Conservation (phyloP, 2,113 vertebrate genomes). For the Hippocampus zosterae region DNA sequence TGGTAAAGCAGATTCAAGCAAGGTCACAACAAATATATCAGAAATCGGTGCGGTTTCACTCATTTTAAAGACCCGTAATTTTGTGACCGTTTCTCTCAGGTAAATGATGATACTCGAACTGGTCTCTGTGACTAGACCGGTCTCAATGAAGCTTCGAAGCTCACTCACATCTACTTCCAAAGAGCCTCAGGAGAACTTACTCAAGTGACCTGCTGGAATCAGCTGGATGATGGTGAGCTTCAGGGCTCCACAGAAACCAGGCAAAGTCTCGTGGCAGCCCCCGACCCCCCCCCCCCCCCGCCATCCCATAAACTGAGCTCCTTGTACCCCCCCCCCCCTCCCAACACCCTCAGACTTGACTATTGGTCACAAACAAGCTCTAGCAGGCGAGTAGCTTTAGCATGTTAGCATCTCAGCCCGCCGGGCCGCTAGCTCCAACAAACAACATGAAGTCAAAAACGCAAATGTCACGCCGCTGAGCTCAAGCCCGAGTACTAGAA, state of each 20-base stretch:
- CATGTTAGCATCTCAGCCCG: constrained; percentile 2
- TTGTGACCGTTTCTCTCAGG: too few species aligned
- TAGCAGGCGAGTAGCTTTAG: background rate
- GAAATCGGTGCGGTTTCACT: too few species aligned
- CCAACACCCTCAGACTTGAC: too few species aligned
- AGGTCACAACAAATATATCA: too few species aligned
- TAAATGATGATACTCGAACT: too few species aligned
- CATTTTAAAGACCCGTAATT: too few species aligned
- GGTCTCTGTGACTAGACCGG: too few species aligned
- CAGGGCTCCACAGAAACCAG: too few species aligned
- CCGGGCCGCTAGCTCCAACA: background rate
- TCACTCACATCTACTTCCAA: background rate
- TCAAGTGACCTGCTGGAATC: background rate
- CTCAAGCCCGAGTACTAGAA: background rate
- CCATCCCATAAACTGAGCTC: background rate
- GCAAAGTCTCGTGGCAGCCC: background rate
- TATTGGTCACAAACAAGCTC: background rate
- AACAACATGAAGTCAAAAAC: background rate
- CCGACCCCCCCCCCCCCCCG: background rate
- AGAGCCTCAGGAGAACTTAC: background rate
- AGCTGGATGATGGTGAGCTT: too few species aligned
- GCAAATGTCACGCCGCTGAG: background rate
- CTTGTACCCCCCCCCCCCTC: background rate
- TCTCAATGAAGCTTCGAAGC: background rate
- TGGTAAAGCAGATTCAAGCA: too few species aligned